A percentile compares a stretch with the other conserved stretches of the same genome.
Evolutionary conservation across 2,797 vertebrate genomes (phyloP).

Genomic region (Brachyrhaphis roseni): DNA sequence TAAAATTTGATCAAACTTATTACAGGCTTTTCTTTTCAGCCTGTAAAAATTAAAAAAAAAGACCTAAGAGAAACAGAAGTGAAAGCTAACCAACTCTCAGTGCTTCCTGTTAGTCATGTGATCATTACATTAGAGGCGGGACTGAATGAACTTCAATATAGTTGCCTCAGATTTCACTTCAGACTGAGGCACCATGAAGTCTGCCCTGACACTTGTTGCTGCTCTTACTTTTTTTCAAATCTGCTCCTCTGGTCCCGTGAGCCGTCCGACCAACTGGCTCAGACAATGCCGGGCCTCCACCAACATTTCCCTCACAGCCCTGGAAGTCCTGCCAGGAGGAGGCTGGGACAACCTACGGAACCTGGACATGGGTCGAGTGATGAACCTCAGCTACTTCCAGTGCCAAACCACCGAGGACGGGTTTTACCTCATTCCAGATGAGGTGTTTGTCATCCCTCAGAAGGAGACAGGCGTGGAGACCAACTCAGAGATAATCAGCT

Average conservation of each 20-base stretch:
- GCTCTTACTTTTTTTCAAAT: slow-evolving; percentile 49
- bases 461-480: slow-evolving; percentile 89
- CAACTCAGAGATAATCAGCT: slow-evolving; percentile 87
- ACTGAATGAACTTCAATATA: background rate
- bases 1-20: background rate
- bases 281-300: slow-evolving; percentile 74
- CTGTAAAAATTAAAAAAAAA: background rate
- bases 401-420: slow-evolving; percentile 90
- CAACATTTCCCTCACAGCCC: slow-evolving; percentile 72
- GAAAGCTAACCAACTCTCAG: slow-evolving; percentile 6
- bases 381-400: slow-evolving; percentile 84
- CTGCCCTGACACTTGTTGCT: slow-evolving; percentile 36
- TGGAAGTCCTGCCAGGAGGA: slow-evolving; percentile 90
- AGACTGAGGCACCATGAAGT: slow-evolving; percentile 55
- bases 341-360: slow-evolving; percentile 95
- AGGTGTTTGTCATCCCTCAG: slow-evolving; percentile 87
- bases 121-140: slow-evolving; percentile 22
- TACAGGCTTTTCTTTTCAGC: background rate
- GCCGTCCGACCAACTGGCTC: slow-evolving; percentile 73
- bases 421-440: slow-evolving; percentile 88
- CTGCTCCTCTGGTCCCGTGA: slow-evolving; percentile 53
- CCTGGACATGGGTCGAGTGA: slow-evolving; percentile 88
- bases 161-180: background rate
- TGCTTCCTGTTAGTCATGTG: slow-evolving; percentile 36
- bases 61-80: background rate